Evolutionary conservation across 2,797 vertebrate species (phyloP), one percentile per base, ranked within the genome.

Genomic region (Melanotaenia nigrans): DNA sequence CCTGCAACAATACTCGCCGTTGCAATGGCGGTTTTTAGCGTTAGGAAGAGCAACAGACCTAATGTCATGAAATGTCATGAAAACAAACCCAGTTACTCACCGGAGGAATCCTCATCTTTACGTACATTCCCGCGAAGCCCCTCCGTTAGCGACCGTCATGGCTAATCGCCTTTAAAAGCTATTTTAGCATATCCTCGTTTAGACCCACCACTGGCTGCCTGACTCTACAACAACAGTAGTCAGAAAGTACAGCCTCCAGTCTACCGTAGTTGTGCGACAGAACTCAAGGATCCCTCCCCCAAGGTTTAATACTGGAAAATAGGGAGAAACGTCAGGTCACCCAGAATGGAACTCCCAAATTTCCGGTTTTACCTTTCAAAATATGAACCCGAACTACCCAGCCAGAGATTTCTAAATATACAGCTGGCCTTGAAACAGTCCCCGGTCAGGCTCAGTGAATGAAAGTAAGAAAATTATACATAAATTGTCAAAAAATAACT

Each of bases 21-120:
- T 67, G 75, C 68, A 87, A 92, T 90, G 89, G 89, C 89, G 88
- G 71, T 79, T 62, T 35, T 59, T 53, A 68, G 68, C 73, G 35
- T 55, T 42, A 2, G 25, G 25, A 58, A 68, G 78, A 62, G 47
- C 68, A 78, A 75, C 76, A 71, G 83, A 84, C 54, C 75, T 47
- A 25, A 25, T 25, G 25, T 25, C 25, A 79, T 53, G 67, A 85
- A 77, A 83, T 73, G 72, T 38, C 61, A 78, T n/a, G 61, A 78
- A 87, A 89, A 87, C 82, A 78, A 57, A 64, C 63, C 30, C 62
- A 71, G 60, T 59, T 53, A 92, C 94, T 94, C 91, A 95, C 95
- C 89, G 87, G 88, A 87, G 90, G 92, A 91, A 90, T 90, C 90
- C 90, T 92, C 95, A 94, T 94, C 84, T 88, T 86, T 75, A 84